Evolutionary conservation across 1,140 invertebrate species (phyloP).

Genomic region (Oreohelix idahoensis): DNA sequence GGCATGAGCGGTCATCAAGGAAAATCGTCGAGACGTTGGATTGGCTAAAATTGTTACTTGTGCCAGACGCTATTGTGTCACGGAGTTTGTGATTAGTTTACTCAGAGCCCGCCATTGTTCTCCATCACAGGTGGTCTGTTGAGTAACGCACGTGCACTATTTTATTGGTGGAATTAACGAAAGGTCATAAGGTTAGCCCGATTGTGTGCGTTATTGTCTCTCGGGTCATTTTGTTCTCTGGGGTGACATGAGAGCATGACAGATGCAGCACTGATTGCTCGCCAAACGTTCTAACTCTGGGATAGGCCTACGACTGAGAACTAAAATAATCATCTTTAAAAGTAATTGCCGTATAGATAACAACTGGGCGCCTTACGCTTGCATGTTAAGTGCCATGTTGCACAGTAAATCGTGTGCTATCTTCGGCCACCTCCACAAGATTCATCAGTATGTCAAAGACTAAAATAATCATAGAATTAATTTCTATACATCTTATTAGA

Average conservation of each 20-base stretch:
- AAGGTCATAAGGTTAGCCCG: conserved; percentile 3
- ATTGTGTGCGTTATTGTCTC: conserved; percentile 19
- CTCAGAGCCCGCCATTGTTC: conserved; percentile 18
- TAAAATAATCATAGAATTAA: too few relatives aligned
- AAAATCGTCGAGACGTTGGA: background rate
- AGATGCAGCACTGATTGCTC: background rate
- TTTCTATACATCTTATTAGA: too few relatives aligned
- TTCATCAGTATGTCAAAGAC: too few relatives aligned
- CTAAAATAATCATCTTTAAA: background rate
- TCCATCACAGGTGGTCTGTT: conserved; percentile 19
- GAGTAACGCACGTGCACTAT: conserved; percentile 29
- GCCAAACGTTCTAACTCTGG: background rate
- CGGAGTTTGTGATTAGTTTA: conserved; percentile 23
- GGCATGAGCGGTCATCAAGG: background rate
- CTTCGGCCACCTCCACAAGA: too few relatives aligned
- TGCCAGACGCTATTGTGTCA: conserved; percentile 32
- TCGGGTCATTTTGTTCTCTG: background rate
- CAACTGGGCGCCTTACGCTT: too few relatives aligned
- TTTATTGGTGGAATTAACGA: conserved; percentile 22
- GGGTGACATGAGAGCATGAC: background rate
- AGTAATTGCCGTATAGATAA: background rate
- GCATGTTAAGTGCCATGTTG: too few relatives aligned
- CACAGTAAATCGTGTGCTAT: too few relatives aligned
- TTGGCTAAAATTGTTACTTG: background rate
- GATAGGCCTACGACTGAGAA: background rate